Evolutionary conservation across 1,140 invertebrate genomes (phyloP), one percentile per base, ranked within the genome.

Genomic region (Hirudo medicinalis): DNA sequence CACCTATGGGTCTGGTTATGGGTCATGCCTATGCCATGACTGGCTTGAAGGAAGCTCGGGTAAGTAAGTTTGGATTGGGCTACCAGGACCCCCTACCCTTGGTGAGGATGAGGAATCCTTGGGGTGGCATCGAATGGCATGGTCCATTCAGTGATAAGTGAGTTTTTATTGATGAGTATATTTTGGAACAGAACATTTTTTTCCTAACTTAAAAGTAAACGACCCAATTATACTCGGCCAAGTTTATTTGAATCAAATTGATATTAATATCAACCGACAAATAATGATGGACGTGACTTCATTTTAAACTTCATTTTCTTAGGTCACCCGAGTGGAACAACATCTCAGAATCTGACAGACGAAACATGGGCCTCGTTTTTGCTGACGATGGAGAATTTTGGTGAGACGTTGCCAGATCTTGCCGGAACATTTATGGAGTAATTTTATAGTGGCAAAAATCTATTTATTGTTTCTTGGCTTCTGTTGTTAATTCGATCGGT

Each of bases 361-460:
- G 91, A 77, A 88, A 91, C 75, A 83, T 98, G 27, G 93, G 93
- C 0, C 83, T 99, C 2, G 92, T 87, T 0, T 98, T 98, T 78
- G 92, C 94, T 76, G 86, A 89, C 36, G 95, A 99, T 79, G 96
- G 96, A 49, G 96, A 99, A 83, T 99, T 99, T 81, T 99, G 96
- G 95, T 74, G 29, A 71, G 54, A 17, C 9, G 4, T 69, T 53
- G 32, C 32, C 32, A 36, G 27, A 63, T 63, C 1, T 63, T 63
- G 22, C 15, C 11, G 22, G 29, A 13, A 11, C 15, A 20, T 13
- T 15, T 22, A 19, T 63, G 2, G 29, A 63, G 9, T 32, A 63
- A 32, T 32, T 63, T 32, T 32, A 2, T 63, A 2, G 17, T 63
- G 8, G 20, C 25, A n/a, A 57, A 57, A n/a, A 25, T 57, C 22